Evolutionary conservation across 2,888 invertebrate species (phyloP).

Genomic region (Scaptomyza polygonia): DNA sequence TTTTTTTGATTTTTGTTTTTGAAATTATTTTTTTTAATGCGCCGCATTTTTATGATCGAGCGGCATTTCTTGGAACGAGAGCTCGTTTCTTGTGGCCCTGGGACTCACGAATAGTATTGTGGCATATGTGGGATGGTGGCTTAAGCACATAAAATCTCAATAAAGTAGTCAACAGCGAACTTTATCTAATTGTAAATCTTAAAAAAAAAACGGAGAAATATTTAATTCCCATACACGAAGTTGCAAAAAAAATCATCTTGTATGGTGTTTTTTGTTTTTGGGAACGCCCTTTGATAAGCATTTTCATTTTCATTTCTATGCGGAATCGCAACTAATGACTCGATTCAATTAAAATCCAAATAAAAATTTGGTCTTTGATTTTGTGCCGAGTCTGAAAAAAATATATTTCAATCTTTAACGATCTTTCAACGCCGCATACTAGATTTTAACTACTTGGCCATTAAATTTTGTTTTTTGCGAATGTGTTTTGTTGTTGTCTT

Average conservation of each 20-base stretch:
- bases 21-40: slow-evolving; percentile 44
- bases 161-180: slow-evolving; percentile 68
- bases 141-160: slow-evolving; percentile 80
- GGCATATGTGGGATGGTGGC: slow-evolving; percentile 62
- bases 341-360: slow-evolving; percentile 78
- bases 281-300: slow-evolving; percentile 60
- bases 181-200: slow-evolving; percentile 80
- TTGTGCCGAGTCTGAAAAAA: slow-evolving; percentile 70
- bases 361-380: slow-evolving; percentile 75
- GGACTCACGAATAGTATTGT: slow-evolving; percentile 27
- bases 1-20: slow-evolving; percentile 21
- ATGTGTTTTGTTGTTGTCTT: slow-evolving; percentile 17
- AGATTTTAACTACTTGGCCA: slow-evolving; percentile 50
- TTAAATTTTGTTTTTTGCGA: slow-evolving; percentile 50
- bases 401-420: slow-evolving; percentile 61
- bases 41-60: slow-evolving; percentile 68
- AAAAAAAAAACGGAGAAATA: slow-evolving; percentile 34
- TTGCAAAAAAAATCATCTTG: slow-evolving; percentile 53
- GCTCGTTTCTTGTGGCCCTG: slow-evolving; percentile 53
- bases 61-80: slow-evolving; percentile 71
- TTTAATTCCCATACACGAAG: slow-evolving; percentile 43
- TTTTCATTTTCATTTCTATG: slow-evolving; percentile 71
- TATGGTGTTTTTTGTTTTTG: slow-evolving; percentile 19
- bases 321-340: slow-evolving; percentile 81
- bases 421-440: slow-evolving; percentile 59